These are phyloP conservation scores for Hesperophylax magnus DNA, from an alignment of 1,140 invertebrate species.

Conservation along the genomic window DNA sequence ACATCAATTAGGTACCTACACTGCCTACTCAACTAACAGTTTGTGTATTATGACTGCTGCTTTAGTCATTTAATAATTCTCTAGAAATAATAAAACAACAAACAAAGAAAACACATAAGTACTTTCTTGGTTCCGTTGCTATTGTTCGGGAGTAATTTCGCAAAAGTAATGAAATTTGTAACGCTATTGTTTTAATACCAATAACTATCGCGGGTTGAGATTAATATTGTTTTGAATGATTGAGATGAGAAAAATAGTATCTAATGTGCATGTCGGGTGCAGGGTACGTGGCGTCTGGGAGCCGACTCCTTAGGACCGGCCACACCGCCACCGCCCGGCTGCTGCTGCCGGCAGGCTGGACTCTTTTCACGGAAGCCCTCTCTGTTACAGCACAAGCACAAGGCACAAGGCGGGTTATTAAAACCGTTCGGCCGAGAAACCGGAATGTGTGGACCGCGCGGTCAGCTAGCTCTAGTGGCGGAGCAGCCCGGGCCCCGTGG, in stretches of 20 bases:
- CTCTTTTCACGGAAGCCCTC: conserved; percentile 9
- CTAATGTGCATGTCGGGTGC: too few relatives aligned
- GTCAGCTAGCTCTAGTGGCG: conserved; percentile 1
- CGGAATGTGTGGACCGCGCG: conserved; percentile 10
- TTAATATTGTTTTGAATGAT: too few relatives aligned
- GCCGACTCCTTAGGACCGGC: too few relatives aligned
- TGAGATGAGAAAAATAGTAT: too few relatives aligned
- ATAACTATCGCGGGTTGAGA: background rate
- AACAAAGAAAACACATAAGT: background rate
- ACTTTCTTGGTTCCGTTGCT: background rate
- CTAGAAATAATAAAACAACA: conserved; percentile 1
- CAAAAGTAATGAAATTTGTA: background rate
- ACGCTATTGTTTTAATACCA: conserved; percentile 13
- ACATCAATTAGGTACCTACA: too few relatives aligned
- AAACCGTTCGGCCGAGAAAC: conserved; percentile 23
- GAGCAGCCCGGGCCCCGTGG: background rate
- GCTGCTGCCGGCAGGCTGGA: background rate
- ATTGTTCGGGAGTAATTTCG: conserved; percentile 21
- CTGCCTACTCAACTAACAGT: too few relatives aligned
- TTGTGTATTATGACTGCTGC: too few relatives aligned
- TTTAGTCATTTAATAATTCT: too few relatives aligned
- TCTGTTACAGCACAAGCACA: background rate
- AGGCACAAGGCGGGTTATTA: too few relatives aligned
- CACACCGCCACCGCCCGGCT: background rate
- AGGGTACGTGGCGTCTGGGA: too few relatives aligned